Conservation (phyloP, 2,888 invertebrate species). For the Acholoe squamosa region DNA sequence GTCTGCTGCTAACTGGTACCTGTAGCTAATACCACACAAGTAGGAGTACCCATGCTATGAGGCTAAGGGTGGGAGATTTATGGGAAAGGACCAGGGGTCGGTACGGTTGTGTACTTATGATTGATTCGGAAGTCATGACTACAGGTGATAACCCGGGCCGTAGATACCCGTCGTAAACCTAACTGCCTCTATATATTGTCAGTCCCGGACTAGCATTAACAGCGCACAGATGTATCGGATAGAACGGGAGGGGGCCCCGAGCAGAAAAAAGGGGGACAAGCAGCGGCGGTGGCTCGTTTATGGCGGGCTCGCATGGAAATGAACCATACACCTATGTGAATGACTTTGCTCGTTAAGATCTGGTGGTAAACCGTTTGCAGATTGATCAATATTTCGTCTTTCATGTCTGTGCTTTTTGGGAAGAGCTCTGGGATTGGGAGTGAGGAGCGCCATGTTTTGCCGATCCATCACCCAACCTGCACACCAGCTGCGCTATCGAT, state of each 20-base stretch:
- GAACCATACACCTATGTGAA: slow-evolving; percentile 41
- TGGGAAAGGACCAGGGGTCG: slow-evolving; percentile 48
- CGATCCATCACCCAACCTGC: background rate
- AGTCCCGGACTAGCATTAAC: background rate
- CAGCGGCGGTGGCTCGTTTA: background rate
- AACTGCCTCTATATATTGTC: background rate
- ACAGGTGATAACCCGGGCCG: slow-evolving; percentile 27
- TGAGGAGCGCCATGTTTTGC: slow-evolving; percentile 27
- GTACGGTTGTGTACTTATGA: slow-evolving; percentile 43
- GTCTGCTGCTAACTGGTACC: background rate
- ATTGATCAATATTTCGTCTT: slow-evolving; percentile 52
- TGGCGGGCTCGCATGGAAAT: slow-evolving; percentile 44
- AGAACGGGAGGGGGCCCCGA: background rate
- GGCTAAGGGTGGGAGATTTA: slow-evolving; percentile 14
- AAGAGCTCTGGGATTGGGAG: slow-evolving; percentile 14
- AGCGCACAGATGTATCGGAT: background rate
- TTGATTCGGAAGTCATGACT: slow-evolving; percentile 42
- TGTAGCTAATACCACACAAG: background rate
- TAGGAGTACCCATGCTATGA: background rate
- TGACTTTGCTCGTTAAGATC: slow-evolving; percentile 56
- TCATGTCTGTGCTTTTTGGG: background rate
- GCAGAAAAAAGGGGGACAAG: background rate
- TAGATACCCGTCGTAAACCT: slow-evolving; percentile 13
- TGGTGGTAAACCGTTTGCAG: slow-evolving; percentile 46
- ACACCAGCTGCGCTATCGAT: slow-evolving; percentile 18